phyloP scores from a whole-genome alignment of 2,888 invertebrate species.

The Lamellibrachia satsuma region DNA sequence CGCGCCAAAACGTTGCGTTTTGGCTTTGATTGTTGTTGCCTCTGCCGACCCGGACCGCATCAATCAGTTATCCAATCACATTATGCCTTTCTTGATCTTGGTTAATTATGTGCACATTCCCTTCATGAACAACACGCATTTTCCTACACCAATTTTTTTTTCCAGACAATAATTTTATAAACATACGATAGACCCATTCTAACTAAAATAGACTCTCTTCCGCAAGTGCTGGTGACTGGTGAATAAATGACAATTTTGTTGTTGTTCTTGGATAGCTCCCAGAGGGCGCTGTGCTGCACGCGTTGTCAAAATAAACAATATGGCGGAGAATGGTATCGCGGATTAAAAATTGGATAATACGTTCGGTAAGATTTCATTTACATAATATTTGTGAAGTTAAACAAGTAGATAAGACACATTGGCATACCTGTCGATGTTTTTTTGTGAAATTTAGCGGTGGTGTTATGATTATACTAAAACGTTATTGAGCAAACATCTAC shows the following conservation, averaged over 20 bases:
- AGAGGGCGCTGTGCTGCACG: not conserved
- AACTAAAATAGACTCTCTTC: not conserved
- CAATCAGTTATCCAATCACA: too few relatives aligned
- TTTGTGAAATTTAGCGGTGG: not conserved
- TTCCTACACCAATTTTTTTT: too few relatives aligned
- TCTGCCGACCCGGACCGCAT: too few relatives aligned
- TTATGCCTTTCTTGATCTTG: too few relatives aligned
- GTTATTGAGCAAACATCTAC: not conserved
- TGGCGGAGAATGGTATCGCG: not conserved
- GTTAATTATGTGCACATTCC: too few relatives aligned
- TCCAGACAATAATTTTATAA: not conserved
- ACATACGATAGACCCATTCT: not conserved
- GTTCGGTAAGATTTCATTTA: not conserved
- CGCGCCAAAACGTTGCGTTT: too few relatives aligned
- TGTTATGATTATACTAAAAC: not conserved
- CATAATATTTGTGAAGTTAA: not conserved
- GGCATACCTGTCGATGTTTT: not conserved
- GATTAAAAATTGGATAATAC: not conserved
- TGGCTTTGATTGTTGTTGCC: too few relatives aligned
- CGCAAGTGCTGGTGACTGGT: not conserved
- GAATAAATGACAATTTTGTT: not conserved
- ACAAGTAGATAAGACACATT: not conserved
- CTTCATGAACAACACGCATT: too few relatives aligned
- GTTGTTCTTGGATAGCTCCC: not conserved
- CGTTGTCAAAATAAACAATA: conserved; percentile 17